Percentiles rank a stretch among this genome's conserved stretches.
These are phyloP conservation scores for Drosophila koepferae DNA, from an alignment of 2,888 invertebrate species.

Conservation along the genomic window DNA sequence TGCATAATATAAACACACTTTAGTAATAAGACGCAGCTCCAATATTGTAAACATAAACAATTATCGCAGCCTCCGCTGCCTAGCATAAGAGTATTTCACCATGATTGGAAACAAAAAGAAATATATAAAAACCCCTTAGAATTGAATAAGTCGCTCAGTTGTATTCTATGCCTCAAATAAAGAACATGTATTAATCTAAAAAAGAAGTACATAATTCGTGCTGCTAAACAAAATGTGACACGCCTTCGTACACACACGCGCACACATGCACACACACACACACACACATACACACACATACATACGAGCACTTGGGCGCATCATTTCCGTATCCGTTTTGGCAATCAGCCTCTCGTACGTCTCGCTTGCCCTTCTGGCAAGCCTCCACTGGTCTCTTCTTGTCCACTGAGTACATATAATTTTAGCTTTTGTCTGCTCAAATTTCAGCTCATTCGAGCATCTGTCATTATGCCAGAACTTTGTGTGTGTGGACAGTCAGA, in stretches of 20 bases:
- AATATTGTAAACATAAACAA: too few species aligned
- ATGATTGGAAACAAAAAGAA: too few species aligned
- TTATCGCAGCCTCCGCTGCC: too few species aligned
- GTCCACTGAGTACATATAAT: slow-evolving; percentile 38
- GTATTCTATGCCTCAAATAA: too few species aligned
- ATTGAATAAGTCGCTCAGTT: too few species aligned
- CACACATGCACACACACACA: not conserved
- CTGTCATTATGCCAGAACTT: slow-evolving; percentile 29
- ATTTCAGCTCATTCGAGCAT: slow-evolving; percentile 43
- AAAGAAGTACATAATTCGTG: too few species aligned
- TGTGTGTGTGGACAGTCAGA: slow-evolving; percentile 2
- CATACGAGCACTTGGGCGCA: slow-evolving; percentile 49
- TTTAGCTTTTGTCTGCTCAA: slow-evolving; percentile 57
- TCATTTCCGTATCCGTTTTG: slow-evolving; percentile 77
- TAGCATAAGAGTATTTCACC: too few species aligned
- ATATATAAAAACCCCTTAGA: too few species aligned
- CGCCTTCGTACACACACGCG: slow-evolving; percentile 16
- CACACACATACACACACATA: not conserved
- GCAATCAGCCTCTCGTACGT: slow-evolving; percentile 54
- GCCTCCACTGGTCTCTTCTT: not conserved
- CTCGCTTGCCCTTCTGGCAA: not conserved
- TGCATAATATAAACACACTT: too few species aligned
- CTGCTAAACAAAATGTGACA: slow-evolving; percentile 72
- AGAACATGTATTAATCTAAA: too few species aligned
- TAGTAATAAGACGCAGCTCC: too few species aligned